A percentile compares a stretch with the other conserved stretches of the same genome.
These are phyloP conservation scores for Saimiri boliviensis DNA, from an alignment of 2,113 vertebrate genomes.

Conservation along the genomic window DNA sequence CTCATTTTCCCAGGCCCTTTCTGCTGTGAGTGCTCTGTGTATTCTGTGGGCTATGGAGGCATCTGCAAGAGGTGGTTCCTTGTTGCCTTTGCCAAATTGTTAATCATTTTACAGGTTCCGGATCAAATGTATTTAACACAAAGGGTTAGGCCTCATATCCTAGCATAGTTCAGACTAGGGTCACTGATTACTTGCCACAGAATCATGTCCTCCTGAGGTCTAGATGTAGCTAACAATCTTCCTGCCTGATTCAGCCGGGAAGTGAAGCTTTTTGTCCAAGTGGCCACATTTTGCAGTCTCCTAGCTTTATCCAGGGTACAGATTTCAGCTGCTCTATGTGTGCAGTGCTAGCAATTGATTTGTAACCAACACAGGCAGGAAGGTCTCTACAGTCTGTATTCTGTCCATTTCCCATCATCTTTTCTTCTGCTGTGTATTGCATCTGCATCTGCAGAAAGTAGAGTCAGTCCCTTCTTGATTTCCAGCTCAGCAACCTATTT, in stretches of 20 bases:
- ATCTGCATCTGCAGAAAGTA: neutral
- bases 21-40: neutral
- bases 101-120: neutral
- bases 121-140: neutral
- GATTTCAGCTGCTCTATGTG: neutral
- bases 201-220: neutral
- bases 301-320: neutral
- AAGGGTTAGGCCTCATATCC: neutral
- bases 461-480: neutral
- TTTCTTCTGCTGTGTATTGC: no score
- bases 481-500: neutral
- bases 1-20: neutral
- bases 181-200: neutral
- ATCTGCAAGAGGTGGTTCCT: neutral
- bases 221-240: neutral
- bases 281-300: neutral
- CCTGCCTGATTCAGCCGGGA: neutral
- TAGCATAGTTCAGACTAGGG: fast-evolving
- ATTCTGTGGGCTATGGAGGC: neutral
- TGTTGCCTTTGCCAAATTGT: neutral
- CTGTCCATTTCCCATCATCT: neutral
- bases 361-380: neutral
- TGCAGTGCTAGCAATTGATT: neutral
- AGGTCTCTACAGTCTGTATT: fast-evolving
- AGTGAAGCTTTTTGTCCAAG: neutral